Evolutionary conservation across 2,797 vertebrate species (phyloP), one percentile per base, ranked within the genome.

Genomic region (Cynopterus sphinx): DNA sequence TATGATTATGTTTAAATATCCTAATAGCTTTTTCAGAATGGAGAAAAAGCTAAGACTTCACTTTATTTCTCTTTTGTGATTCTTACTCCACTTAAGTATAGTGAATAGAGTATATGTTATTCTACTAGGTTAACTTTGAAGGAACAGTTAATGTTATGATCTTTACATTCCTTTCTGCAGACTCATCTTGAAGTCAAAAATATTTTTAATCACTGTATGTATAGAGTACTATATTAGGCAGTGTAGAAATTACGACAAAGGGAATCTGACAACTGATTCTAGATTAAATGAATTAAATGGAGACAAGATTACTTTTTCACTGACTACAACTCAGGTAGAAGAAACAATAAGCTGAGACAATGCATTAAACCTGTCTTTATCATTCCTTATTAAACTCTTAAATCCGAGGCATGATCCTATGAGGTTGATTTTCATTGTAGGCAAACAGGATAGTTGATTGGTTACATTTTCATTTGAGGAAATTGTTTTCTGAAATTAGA

Each of bases 401-500:
- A 82, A 46, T 63, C 9, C 70, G 17, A 89, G 21, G 6, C 13
- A 21, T 67, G 31, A 41, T 65, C 81, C 28, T 41, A 22, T 28
- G 17, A 70, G 21, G 1, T n/a, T 88, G 15, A 53, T 81, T 86
- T 87, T 83, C n/a, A 78, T 28, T 8, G 59, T 13, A 59, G 24
- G 57, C 28, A 79, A 4, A 33, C 6, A 85, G 22, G n/a, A 43
- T 11, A 88, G 33, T 26, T 78, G 33, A 49, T 19, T 53, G 68
- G 21, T 15, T 84, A 11, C 12, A 46, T 63, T 78, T 83, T 57
- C 10, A 57, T 31, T 88, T 71, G 5, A 28, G 12, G 28, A 91
- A 90, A 28, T 31, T n/a, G 6, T 78, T 96, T 86, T 81, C 55
- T 83, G 11, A 90, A 92, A 77, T 90, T 73, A 85, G 26, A 90